A percentile compares a stretch with the other conserved stretches of the same genome.
Conservation (phyloP, 2,888 invertebrate species). For the Linnaemya tessellans region DNA sequence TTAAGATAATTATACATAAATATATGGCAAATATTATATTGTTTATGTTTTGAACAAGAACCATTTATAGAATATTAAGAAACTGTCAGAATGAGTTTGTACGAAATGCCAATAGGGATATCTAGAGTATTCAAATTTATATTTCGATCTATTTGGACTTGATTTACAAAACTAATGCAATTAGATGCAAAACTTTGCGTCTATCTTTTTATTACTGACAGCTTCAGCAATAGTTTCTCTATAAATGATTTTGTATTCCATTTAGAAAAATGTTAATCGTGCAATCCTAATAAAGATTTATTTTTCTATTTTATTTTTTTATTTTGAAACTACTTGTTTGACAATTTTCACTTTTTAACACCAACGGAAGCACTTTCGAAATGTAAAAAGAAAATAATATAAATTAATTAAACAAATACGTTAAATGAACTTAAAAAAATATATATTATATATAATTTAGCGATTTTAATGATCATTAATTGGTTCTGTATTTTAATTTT, state of each 20-base stretch:
- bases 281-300: neutral
- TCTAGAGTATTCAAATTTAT: too few relatives aligned
- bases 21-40: conserved; percentile 54
- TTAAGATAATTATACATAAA: conserved; percentile 16
- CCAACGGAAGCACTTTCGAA: conserved; percentile 59
- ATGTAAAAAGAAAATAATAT: neutral
- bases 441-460: neutral
- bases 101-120: neutral
- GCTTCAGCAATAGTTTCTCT: neutral
- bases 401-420: conserved; percentile 18
- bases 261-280: neutral
- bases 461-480: conserved; percentile 3
- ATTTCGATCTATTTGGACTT: too few relatives aligned
- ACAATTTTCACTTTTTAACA: conserved; percentile 19
- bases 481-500: conserved; percentile 2
- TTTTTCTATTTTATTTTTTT: conserved; percentile 3
- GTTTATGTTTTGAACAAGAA: conserved; percentile 11
- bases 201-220: too few relatives aligned
- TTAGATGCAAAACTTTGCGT: too few relatives aligned
- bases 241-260: conserved; percentile 22
- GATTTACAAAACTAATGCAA: too few relatives aligned
- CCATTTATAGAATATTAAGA: neutral
- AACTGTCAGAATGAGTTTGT: neutral
- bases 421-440: conserved; percentile 1
- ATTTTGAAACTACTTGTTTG: conserved; percentile 10